Evolutionary conservation across 2,113 vertebrate species (phyloP), one percentile per base, ranked within the genome.

Genomic region (Lophotis ruficrista): DNA sequence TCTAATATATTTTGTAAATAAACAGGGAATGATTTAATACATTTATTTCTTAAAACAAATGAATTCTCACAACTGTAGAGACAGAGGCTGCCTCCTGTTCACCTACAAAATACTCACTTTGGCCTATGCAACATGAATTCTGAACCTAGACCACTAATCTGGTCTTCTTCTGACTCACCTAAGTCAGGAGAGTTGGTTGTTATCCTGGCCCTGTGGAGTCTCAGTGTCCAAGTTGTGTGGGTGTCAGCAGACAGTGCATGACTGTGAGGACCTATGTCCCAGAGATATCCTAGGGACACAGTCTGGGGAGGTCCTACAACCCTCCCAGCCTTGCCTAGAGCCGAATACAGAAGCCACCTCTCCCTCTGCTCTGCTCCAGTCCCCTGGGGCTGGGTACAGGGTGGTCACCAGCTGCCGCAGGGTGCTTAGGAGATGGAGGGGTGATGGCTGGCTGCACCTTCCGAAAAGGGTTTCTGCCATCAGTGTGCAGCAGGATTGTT

Each of bases 351-450:
- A 25, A 56, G 20, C 21, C 7, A 0, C 16, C 30, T 35, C 13
- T 75, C 28, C 13, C 47, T 38, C 30, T 0, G 0, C 30, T 31
- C 43, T 19, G 9, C 43, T 70, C n/a, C 3, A 0, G 9, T 22
- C 6, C 19, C 20, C 38, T 14, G 37, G 23, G n/a, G 2, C 20
- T 0, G 0, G 31, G 24, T 12, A 51, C 33, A 7, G 1, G 2
- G 19, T 2, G 9, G 28, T 12, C 7, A 4, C 9, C 1, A 4
- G 41, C 54, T 43, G 31, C 53, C 0, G 0, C 14, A 12, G 37
- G 4, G 22, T 54, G 37, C 7, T 12, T 20, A 28, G 24, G 37
- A 56, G 71, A 57, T 0, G 1, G 28, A 60, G 66, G 30, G 18
- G 23, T 75, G 38, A 20, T 33, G 78, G 19, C 11, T 81, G 50